Base-by-base conservation (phyloP, 2,113 vertebrate genomes). In the Galeopterus variegatus region DNA sequence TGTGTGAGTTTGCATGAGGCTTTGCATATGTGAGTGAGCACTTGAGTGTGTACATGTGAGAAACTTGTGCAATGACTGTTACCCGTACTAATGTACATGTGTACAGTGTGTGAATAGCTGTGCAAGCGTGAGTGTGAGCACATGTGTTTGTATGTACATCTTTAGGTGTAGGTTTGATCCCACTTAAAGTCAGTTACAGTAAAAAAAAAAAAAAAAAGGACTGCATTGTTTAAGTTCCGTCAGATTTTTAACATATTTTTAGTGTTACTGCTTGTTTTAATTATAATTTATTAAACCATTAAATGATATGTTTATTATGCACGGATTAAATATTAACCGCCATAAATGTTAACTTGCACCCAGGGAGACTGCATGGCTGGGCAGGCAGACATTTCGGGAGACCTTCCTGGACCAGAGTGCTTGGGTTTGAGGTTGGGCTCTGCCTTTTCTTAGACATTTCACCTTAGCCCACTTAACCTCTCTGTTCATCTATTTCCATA, bases 241-340 rank as follows among this genome's bases (percentile, higher is more conserved):
- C 45, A 91, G 50, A 69, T 60, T 83, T n/a, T 67, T 62, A 69
- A 80, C 56, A 76, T 88, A 62, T 73, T 70, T 86, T 86, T 90
- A 94, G 86, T 24, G 48, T 82, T 81, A 76, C 31, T 75, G 9
- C 26, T 83, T 80, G 56, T 56, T 70, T 95, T 54, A 81, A 89
- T 24, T 88, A 24, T 41, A 88, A 58, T 45, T 23, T 88, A 88
- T 93, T 93, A 88, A 93, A 28, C 24, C 62, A 77, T 84, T 56
- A 67, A 65, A 41, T 89, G 76, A 28, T 56, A 45, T 3, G 24
- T 70, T 95, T 85, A 70, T 72, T 82, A 65, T 28, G 7, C 18
- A 58, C 3, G 76, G 26, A 31, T 76, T 28, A 86, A 88, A 81
- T 28, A 70, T 50, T 31, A 91, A 56, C 77, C 31, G 45, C 70